These are phyloP conservation scores for Hydractinia echinata DNA, from an alignment of 30 jellyfish, hydroid and myxozoan genomes.

Conservation along the genomic window DNA sequence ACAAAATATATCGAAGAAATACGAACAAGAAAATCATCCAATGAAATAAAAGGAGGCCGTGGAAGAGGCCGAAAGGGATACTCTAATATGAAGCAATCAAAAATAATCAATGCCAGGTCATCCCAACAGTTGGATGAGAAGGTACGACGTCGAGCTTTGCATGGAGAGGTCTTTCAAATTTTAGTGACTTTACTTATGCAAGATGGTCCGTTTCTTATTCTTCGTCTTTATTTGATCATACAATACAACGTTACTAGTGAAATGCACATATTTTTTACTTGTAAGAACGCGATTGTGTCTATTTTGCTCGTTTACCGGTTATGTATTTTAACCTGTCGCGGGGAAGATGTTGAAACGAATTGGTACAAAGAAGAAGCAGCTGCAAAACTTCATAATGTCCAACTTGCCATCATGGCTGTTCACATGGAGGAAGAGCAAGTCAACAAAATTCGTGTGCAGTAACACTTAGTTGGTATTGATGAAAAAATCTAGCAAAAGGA, in stretches of 20 bases:
- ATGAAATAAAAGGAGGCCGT: not conserved
- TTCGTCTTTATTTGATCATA: constrained; percentile 49
- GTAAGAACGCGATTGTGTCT: constrained; percentile 81
- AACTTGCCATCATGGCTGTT: constrained; percentile 58
- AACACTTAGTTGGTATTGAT: not conserved
- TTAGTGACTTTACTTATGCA: constrained; percentile 73
- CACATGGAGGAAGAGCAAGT: not conserved
- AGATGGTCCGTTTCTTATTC: constrained; percentile 75
- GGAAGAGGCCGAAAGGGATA: constrained; percentile 18
- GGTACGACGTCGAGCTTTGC: constrained; percentile 30
- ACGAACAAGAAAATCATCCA: constrained; percentile 7
- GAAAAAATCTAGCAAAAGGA: no score
- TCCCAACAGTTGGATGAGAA: constrained; percentile 13
- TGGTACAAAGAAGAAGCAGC: constrained; percentile 64
- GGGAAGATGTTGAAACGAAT: constrained; percentile 57
- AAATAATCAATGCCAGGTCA: not conserved
- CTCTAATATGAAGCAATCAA: not conserved
- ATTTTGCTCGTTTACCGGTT: constrained; percentile 62
- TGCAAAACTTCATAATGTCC: constrained; percentile 72
- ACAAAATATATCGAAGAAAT: constrained; percentile 8
- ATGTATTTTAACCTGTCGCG: constrained; percentile 67
- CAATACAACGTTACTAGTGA: constrained; percentile 56
- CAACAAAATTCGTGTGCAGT: constrained; percentile 14
- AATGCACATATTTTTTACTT: constrained; percentile 68
- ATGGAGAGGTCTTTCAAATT: constrained; percentile 73